phyloP scores from a whole-genome alignment of 2,888 invertebrate genomes.

The Bugulina stolonifera region DNA sequence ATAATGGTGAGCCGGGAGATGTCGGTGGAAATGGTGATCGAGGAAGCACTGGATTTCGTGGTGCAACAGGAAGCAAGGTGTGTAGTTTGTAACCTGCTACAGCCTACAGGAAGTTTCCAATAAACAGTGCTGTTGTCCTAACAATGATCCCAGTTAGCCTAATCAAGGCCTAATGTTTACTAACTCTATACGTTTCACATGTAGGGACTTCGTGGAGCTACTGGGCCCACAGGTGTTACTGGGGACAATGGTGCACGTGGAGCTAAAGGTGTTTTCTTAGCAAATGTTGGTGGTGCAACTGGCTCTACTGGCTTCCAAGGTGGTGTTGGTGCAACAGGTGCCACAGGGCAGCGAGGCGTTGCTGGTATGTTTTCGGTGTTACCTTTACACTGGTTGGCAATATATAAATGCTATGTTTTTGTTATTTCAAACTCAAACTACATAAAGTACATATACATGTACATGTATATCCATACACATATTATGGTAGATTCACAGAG shows the following conservation, averaged over 20 bases:
- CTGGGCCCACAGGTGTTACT: neutral
- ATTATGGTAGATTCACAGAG: neutral
- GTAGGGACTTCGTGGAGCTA: neutral
- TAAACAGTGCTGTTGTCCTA: too few relatives aligned
- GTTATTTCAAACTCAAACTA: too few relatives aligned
- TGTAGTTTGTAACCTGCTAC: too few relatives aligned
- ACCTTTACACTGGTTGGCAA: too few relatives aligned
- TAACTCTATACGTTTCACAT: too few relatives aligned
- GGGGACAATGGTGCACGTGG: neutral
- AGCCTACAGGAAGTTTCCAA: too few relatives aligned
- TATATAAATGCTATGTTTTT: too few relatives aligned
- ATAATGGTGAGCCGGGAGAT: constrained; percentile 5
- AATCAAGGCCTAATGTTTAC: too few relatives aligned
- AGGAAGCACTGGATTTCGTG: neutral
- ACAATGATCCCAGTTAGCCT: too few relatives aligned
- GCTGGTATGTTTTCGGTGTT: too few relatives aligned
- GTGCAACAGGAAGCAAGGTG: constrained; percentile 5
- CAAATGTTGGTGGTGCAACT: neutral
- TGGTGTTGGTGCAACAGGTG: neutral
- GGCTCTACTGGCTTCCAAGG: neutral
- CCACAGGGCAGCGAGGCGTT: neutral
- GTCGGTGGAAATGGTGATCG: neutral
- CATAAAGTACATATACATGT: too few relatives aligned
- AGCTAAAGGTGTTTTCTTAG: neutral
- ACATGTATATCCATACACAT: neutral